Evolutionary conservation across 2,888 invertebrate genomes (phyloP), one percentile per base, ranked within the genome.

Genomic region (Ptychoptera contaminata): DNA sequence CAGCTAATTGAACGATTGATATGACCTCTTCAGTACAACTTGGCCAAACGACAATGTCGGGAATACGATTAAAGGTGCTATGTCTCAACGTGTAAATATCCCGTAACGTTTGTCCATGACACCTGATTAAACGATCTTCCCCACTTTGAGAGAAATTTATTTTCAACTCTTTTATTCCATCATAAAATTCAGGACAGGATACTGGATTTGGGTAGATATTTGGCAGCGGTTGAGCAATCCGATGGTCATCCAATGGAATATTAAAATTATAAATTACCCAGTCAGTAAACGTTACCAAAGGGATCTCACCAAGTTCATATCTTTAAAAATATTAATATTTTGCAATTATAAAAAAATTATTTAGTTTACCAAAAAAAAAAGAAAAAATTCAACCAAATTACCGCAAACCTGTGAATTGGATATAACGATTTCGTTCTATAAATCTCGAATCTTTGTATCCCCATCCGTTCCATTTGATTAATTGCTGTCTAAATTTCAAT

Each of bases 401-500:
- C 53, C 56, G 50, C 1, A 6, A 2, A 3, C 46, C 46, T 16
- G 44, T 31, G 60, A 98, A 94, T 49, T 74, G 72, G 40, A 75
- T 65, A 5, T 70, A 68, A 49, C 74, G 72, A 46, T 79, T 68
- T 53, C 77, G 72, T 7, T 84, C 60, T 43, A 73, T 64, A 64
- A 98, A 97, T 63, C 77, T 76, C 0, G 94, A 90, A 65, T 97
- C 96, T 51, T 82, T 85, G 71, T 96, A 98, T 11, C 98, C 98
- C 98, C 98, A 98, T 16, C 98, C 98, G 68, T 96, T 93, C 97
- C 97, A 97, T 70, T 93, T 96, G 42, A 97, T 69, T 32, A 88
- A 65, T 44, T 92, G 83, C 66, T 93, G 90, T 56, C 94, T 94
- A 69, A 46, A 69, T 23, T 23, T 23, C 7, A 7, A 23, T 23